Percentiles rank a stretch among this genome's conserved stretches.
Evolutionary conservation across 2,888 invertebrate genomes (phyloP).

Genomic region (Acanthosoma haemorrhoidale): DNA sequence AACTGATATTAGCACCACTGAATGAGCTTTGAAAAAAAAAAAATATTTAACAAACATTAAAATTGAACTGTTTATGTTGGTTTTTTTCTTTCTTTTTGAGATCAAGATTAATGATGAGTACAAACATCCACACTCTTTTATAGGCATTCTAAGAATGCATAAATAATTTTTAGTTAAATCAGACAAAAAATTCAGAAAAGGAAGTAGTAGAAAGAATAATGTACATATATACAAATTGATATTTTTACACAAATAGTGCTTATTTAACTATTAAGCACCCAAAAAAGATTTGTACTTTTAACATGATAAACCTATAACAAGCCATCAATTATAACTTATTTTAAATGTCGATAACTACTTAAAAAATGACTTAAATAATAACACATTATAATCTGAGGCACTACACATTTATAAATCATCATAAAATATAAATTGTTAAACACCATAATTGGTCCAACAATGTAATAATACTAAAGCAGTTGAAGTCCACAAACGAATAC

Average conservation of each 20-base stretch:
- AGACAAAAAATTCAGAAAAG: conserved; percentile 34
- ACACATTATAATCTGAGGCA: conserved; percentile 28
- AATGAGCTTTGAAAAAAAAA: conserved; percentile 20
- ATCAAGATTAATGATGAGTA: conserved; percentile 29
- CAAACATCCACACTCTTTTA: background rate
- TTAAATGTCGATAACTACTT: conserved; percentile 27
- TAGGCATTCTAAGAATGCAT: conserved; percentile 21
- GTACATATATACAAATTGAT: conserved; percentile 36
- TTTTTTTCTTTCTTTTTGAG: conserved; percentile 24
- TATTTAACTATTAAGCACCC: conserved; percentile 35
- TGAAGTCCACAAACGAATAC: conserved; percentile 28
- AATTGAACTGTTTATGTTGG: conserved; percentile 7
- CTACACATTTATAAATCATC: conserved; percentile 25
- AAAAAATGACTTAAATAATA: conserved; percentile 32
- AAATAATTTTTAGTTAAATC: conserved; percentile 26
- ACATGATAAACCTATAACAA: conserved; percentile 38
- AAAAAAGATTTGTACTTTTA: conserved; percentile 40
- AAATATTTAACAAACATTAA: background rate
- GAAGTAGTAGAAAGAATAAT: conserved; percentile 39
- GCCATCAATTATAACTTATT: conserved; percentile 30
- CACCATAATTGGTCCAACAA: conserved; percentile 18
- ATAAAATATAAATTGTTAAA: conserved; percentile 23
- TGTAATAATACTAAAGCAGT: conserved; percentile 29
- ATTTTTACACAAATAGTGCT: conserved; percentile 37
- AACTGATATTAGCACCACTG: conserved; percentile 23